Evolutionary conservation across 2,113 vertebrate species (phyloP), one percentile per base, ranked within the genome.

Genomic region (Cheirogaleus medius): DNA sequence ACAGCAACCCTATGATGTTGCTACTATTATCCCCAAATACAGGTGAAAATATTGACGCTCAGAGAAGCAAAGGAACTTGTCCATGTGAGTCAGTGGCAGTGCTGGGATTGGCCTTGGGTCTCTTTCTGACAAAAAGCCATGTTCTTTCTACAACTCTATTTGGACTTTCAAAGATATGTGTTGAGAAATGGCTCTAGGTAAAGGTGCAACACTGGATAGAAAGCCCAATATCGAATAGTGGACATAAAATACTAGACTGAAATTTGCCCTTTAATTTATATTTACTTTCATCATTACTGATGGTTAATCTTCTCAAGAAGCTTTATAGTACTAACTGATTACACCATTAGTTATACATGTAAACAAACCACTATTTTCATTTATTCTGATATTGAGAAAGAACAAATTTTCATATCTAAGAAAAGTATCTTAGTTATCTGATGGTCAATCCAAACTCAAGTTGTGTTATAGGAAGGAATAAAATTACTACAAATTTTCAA

Each of bases 391-490:
- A 58, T 39, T 58, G 34, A 93, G 39, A 74, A 89, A 87, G 29
- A 18, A 77, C 37, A 14, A 32, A 60, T 95, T 93, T 78, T 60
- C 37, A 56, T 68, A 64, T 37, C 63, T 80, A 82, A 73, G 66
- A 60, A 60, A 29, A 21, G 8, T 6, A 34, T 18, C 34, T 69
- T 80, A 47, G 54, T 88, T 68, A 76, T 49, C 39, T 60, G 20
- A 95, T 90, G 27, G 42, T 73, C n/a, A 64, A 83, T 6, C 23
- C 60, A 96, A 95, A 95, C 80, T 63, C 58, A 89, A 73, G 2
- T 58, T 76, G 42, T 74, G 18, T n/a, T 84, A 25, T 6, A 82
- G 34, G 44, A 81, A 87, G 47, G 42, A 97, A 94, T 23, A 69
- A 88, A 85, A 80, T 76, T 86, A 69, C 3, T 21, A 25, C 66